phyloP scores from a whole-genome alignment of 2,113 vertebrate species.

The Actenoides lindsayi region DNA sequence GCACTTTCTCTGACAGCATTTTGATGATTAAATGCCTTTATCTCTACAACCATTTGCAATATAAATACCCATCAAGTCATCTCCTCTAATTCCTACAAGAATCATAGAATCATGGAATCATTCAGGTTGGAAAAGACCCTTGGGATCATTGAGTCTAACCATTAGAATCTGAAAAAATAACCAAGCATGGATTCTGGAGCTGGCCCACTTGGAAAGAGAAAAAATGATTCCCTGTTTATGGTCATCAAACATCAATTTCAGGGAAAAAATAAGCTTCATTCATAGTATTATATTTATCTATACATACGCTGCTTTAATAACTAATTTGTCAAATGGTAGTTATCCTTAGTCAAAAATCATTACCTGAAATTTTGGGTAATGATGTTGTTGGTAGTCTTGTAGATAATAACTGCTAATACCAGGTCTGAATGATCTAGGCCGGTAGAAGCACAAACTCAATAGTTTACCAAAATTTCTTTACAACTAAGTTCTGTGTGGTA shows the following conservation, averaged over 20 bases:
- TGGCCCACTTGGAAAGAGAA: not conserved
- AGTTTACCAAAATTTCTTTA: not conserved
- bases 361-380: not conserved
- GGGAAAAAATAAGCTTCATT: not conserved
- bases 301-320: not conserved
- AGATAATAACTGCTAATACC: not conserved
- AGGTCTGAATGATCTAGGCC: not conserved
- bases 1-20: not conserved
- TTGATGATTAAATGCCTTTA: not conserved
- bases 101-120: no score
- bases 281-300: not conserved
- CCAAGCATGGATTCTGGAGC: not conserved
- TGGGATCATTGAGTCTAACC: no score
- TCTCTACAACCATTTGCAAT: not conserved
- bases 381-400: accelerated
- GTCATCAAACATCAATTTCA: not conserved
- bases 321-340: not conserved
- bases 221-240: not conserved
- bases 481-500: not conserved
- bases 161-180: not conserved
- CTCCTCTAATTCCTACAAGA: not conserved
- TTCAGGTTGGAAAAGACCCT: no score
- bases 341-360: not conserved
- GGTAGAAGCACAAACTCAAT: not conserved
- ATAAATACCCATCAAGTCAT: not conserved